A percentile compares a stretch with the other conserved stretches of the same genome.
Evolutionary conservation across 2,113 vertebrate species (phyloP).

Genomic region (Sprattus sprattus): DNA sequence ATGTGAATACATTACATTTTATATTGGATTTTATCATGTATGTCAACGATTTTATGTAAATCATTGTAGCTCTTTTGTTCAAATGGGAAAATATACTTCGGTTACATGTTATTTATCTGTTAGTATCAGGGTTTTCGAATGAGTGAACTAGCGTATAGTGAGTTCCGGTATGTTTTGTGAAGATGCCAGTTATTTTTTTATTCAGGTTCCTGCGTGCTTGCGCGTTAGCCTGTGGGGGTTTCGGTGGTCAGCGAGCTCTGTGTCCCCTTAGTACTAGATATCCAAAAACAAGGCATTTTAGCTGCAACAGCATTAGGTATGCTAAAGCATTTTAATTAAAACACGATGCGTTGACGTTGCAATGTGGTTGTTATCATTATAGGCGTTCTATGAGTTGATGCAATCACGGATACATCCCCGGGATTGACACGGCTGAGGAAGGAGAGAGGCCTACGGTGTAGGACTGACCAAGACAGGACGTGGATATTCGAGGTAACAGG

Average conservation of each 20-base stretch:
- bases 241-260: conserved; percentile 39
- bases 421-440: background rate
- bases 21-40: background rate
- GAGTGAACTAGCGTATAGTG: background rate
- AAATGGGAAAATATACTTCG: background rate
- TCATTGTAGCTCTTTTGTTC: background rate
- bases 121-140: background rate
- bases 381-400: background rate
- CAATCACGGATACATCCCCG: background rate
- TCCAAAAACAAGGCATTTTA: background rate
- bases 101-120: background rate
- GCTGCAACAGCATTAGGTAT: background rate
- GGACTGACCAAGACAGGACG: conserved; percentile 29
- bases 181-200: conserved; percentile 59
- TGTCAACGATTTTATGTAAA: background rate
- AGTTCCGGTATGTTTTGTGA: conserved; percentile 57
- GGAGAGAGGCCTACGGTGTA: conserved; percentile 33
- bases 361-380: conserved; percentile 2
- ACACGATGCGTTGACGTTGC: background rate
- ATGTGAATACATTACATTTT: background rate
- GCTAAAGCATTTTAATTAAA: conserved; percentile 16
- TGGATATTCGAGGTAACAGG: conserved; percentile 24
- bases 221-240: conserved; percentile 34
- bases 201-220: conserved; percentile 68
- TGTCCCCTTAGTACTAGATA: conserved; percentile 20